Evolutionary conservation across 2,797 vertebrate genomes (phyloP), one percentile per base, ranked within the genome.

Genomic region (Phyllotis vaccarum): DNA sequence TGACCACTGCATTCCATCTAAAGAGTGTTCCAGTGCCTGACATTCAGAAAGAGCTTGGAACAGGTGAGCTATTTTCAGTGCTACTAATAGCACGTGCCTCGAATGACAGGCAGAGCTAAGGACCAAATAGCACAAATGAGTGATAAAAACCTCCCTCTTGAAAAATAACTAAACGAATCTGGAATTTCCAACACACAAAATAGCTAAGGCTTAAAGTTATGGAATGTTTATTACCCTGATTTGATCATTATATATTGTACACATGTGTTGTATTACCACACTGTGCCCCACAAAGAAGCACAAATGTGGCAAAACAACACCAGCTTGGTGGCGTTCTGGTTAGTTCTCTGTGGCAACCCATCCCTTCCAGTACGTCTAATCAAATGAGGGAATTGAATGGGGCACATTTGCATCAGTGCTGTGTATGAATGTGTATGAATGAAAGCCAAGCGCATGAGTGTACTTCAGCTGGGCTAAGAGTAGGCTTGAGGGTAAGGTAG

Each of bases 401-500:
- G 34, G n/a, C 49, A 54, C 75, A 24, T 60, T 87, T 74, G 70
- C 19, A 22, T 37, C 34, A 37, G 81, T 46, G 78, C 19, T 56
- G 27, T 0, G 0, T 54, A 6, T 27, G 10, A 5, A 4, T 0
- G 1, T 19, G n/a, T n/a, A n/a, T n/a, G n/a, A n/a, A n/a, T n/a
- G n/a, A n/a, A 82, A 52, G 56, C 75, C n/a, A 62, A 76, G 19
- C 60, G 40, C 37, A 62, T 19, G 7, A 31, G 37, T 5, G 11
- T 11, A 24, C 58, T 90, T 19, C 49, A 75, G 70, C n/a, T 27
- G 72, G 83, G 29, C 54, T 34, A 27, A 34, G n/a, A 2, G 85
- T 70, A 78, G 22, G 22, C 66, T 68, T 1, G 7, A 8, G 34
- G 43, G 49, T 60, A 74, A 81, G n/a, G 14, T 16, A 29, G 52